Base-by-base conservation (phyloP, 2,797 vertebrate species). In the Micropoecilia bifurca region DNA sequence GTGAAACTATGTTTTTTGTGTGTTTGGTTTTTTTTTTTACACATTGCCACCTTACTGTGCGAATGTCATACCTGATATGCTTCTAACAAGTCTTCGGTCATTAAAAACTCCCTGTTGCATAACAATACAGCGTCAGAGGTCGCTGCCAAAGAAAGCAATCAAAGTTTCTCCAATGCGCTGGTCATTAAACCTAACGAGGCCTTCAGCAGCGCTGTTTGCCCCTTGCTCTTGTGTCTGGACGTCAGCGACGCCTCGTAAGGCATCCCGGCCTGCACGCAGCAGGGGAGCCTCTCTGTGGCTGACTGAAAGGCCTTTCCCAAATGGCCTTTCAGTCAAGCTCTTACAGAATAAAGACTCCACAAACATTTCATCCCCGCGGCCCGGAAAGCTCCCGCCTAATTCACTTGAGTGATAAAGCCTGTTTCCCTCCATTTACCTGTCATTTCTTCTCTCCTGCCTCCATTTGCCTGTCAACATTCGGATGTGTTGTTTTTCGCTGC, bases 191-290 rank as follows among this genome's bases (percentile, higher is more conserved):
- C 73, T 90, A 89, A 92, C 86, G 81, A 92, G 79, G 75, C 81
- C 85, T 89, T 83, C 91, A 86, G 89, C 90, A 86, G 90, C 85
- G 57, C 78, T 89, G 89, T 94, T 90, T 92, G 86, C 86, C 75
- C 83, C 83, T 83, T 74, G 74, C 57, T 16, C 80, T 82, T 76
- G 78, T 78, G 68, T 80, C 80, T 13, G 28, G 81, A 90, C 61
- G 85, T 89, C 86, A 86, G 76, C 78, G 79, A 80, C 43, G 10
- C 74, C 81, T 90, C 85, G 77, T 80, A 61, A 80, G 76, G 66
- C 78, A 66, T 7, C 33, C 85, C 9, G 72, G 73, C 80, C 77
- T 55, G 71, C 22, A 46, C 80, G 50, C 88, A 90, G 88, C 79
- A 20, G 84, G 87, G 80, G 78, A 73, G 78, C 45, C 80, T 84